Conservation (phyloP, 1,140 invertebrate genomes). For the Apis mellifera region Amel_HAv3.1 CM009938.2:4507001-4507500, state of each 20-base stretch:
- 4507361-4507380: not conserved
- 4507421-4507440: not conserved
- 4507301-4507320: too few species aligned
- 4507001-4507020: not conserved
- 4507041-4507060: not conserved
- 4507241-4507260: not conserved
- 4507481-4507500: not conserved
- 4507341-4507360: not conserved
- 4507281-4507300: not conserved
- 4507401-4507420: not conserved
- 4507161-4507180: not conserved
- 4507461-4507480: not conserved
- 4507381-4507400: not conserved
- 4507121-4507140: not conserved
- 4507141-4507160: not conserved
- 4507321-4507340: too few species aligned
- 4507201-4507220: not conserved
- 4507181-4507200: not conserved
- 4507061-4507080: not conserved
- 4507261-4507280: too few species aligned
- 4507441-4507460: conserved; percentile 10
- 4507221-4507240: not conserved
- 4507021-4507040: not conserved
- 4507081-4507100: not conserved
- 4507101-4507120: not conserved